Percentiles rank a stretch among this genome's conserved stretches.
Evolutionary conservation across 2,797 vertebrate genomes (phyloP).

Genomic region (Neomorphus geoffroyi): DNA sequence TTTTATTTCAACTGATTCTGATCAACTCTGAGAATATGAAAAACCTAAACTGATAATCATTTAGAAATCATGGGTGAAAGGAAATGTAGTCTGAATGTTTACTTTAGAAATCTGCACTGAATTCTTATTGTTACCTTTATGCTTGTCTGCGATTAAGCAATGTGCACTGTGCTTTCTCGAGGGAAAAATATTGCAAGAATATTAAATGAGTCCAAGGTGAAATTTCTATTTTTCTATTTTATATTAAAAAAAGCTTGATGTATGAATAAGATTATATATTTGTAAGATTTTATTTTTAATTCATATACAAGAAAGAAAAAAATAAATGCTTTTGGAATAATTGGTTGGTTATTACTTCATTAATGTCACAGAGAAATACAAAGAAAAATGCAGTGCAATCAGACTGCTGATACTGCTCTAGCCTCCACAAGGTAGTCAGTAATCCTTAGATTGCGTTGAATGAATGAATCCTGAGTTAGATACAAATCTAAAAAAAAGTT

Average conservation of each 20-base stretch:
- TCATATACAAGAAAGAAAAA: not conserved
- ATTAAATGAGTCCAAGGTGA: not conserved
- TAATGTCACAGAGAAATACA: not conserved
- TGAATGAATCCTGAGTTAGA: not conserved
- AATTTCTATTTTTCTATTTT: conserved; percentile 47
- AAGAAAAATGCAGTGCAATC: not conserved
- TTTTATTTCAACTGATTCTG: not conserved
- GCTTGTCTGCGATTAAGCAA: not conserved
- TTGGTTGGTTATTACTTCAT: not conserved
- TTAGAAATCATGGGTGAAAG: not conserved
- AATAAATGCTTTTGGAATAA: conserved; percentile 30
- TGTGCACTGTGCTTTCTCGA: not conserved
- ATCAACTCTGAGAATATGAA: not conserved
- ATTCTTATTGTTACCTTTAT: not conserved
- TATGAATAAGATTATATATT: not conserved
- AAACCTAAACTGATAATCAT: not conserved
- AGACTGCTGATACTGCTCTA: not conserved
- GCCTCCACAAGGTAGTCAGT: not conserved
- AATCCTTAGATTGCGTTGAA: not conserved
- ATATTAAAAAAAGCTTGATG: not conserved
- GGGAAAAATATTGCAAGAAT: not conserved
- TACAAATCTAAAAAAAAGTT: not conserved
- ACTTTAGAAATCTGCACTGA: not conserved
- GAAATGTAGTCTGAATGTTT: not conserved
- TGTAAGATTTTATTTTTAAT: not conserved